A percentile compares a stretch with the other conserved stretches of the same genome.
Evolutionary conservation across 2,888 invertebrate genomes (phyloP).

Genomic region (Athalia circularis): DNA sequence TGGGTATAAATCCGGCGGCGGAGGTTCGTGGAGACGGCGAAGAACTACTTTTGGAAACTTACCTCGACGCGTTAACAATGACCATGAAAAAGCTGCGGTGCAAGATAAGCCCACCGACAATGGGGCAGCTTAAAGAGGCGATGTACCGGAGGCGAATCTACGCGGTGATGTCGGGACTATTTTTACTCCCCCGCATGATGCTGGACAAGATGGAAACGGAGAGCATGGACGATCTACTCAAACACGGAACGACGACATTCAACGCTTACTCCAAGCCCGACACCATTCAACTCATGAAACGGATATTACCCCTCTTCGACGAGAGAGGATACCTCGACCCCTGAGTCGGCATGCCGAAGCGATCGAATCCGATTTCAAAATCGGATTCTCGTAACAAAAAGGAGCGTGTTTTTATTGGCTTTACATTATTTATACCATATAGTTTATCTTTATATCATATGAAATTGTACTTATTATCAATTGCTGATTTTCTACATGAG

Average conservation of each 20-base stretch:
- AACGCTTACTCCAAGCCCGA: conserved; percentile 58
- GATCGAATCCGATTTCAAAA: too few relatives aligned
- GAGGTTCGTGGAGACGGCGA: conserved; percentile 55
- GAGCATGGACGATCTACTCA: conserved; percentile 50
- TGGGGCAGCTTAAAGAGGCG: conserved; percentile 53
- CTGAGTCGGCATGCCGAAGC: neutral
- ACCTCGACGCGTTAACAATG: conserved; percentile 51
- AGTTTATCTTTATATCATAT: too few relatives aligned
- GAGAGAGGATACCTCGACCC: conserved; percentile 57
- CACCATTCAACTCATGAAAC: conserved; percentile 50
- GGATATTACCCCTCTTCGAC: conserved; percentile 55
- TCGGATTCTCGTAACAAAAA: too few relatives aligned
- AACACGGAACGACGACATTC: conserved; percentile 53
- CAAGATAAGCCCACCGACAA: conserved; percentile 55
- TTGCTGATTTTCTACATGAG: too few relatives aligned
- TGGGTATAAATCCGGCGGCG: conserved; percentile 56
- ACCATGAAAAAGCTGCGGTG: conserved; percentile 56
- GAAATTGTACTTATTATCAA: too few relatives aligned
- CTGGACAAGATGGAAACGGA: conserved; percentile 55
- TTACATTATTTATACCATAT: too few relatives aligned
- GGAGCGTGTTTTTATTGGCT: too few relatives aligned
- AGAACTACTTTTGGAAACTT: conserved; percentile 55
- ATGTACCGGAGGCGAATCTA: conserved; percentile 58
- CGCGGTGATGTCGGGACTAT: conserved; percentile 53
- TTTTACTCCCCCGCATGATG: conserved; percentile 58